Base-by-base conservation (phyloP, 2,888 invertebrate genomes). In the Lasioglossum pauxillum region DNA sequence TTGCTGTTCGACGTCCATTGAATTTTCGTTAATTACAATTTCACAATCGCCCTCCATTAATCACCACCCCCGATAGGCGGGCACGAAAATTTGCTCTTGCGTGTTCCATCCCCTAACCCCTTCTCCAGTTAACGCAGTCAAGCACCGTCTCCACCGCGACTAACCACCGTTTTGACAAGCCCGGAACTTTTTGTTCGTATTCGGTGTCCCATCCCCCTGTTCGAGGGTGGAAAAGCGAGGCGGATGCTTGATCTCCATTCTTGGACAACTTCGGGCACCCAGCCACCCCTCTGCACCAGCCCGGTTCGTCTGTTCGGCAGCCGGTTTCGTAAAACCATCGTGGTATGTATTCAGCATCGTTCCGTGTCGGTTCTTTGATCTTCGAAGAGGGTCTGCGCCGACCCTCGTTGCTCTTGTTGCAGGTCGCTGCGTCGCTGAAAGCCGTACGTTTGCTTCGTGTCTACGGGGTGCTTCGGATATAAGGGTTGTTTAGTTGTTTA, bases 291-390 rank as follows among this genome's bases (percentile, higher is more conserved):
- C 75, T 67, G 31, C 75, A 46, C 64, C 79, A 69, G 77, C 84
- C 85, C 83, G 86, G 89, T 90, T 86, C 90, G 85, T 90, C 83
- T 85, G 83, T 82, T 91, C 90, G 84, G 88, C 90, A 83, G 87
- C 84, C 87, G 90, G 87, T 91, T 91, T 90, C 90, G 91, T 89
- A 89, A 92, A 93, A 93, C 93, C 93, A 90, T 31, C 90, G 89
- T 86, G 90, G 91, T 89, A 53, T 53, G 91, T 89, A 53, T 53
- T 92, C 90, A 89, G 85, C 88, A 88, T 88, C 86, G 89, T 90
- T 91, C 80, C 88, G 89, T 89, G 91, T 88, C 91, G 85, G 86
- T 76, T 89, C 93, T 94, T 94, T 94, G 93, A 94, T 93, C 93
- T 92, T 90, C 88, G 80, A 72, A 80, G 88, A 46, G 81, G 83